Percentiles rank a stretch among this genome's conserved stretches.
Conservation (phyloP, 2,113 vertebrate species). For the Ranitomeya imitator region DNA sequence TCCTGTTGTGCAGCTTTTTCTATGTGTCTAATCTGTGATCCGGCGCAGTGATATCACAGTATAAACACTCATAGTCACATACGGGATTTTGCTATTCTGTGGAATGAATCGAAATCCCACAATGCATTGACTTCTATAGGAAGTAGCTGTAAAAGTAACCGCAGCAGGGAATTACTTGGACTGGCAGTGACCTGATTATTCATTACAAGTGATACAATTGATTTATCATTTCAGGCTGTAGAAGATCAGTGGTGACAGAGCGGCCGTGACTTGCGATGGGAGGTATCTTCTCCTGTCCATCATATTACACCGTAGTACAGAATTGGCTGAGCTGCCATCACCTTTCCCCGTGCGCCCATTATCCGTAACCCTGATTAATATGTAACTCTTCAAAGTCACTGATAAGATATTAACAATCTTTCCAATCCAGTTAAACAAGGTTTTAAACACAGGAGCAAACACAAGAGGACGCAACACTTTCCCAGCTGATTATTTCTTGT, state of each 20-base stretch:
- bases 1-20: constrained; percentile 7
- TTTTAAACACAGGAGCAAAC: constrained; percentile 5
- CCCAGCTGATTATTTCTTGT: constrained; percentile 11
- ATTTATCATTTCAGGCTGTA: not conserved
- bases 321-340: constrained; percentile 17
- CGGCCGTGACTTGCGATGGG: not conserved
- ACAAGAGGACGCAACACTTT: not conserved
- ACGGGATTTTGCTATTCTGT: not conserved
- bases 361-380: constrained; percentile 19
- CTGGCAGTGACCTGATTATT: not conserved
- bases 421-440: constrained; percentile 31
- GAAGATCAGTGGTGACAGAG: not conserved
- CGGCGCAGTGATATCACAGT: not conserved
- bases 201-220: too few species aligned
- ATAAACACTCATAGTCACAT: not conserved
- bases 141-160: not conserved
- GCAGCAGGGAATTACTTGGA: not conserved
- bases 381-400: constrained; percentile 50
- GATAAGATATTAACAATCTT: constrained; percentile 54
- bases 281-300: not conserved
- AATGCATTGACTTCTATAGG: not conserved
- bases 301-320: not conserved
- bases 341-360: constrained; percentile 2
- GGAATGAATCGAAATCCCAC: not conserved
- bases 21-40: constrained; percentile 4